Percentiles rank a stretch among this genome's conserved stretches.
Evolutionary conservation across 2,888 invertebrate species (phyloP).

Genomic region (Capitulum mitella): DNA sequence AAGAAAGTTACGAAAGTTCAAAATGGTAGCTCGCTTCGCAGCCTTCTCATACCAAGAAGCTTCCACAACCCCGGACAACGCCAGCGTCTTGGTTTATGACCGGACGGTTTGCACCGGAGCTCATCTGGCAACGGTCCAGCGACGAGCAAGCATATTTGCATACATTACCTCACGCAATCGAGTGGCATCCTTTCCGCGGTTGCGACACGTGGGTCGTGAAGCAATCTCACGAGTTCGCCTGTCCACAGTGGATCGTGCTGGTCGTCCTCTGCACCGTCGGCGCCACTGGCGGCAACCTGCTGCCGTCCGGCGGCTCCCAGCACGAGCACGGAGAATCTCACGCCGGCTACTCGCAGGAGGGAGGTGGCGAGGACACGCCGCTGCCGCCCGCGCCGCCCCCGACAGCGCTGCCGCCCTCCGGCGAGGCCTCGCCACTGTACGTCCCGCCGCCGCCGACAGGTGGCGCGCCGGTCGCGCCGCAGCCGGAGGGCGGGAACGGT

Average conservation of each 20-base stretch:
- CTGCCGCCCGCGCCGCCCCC: background rate
- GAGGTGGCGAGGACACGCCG: background rate
- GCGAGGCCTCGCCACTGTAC: background rate
- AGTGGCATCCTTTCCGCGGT: background rate
- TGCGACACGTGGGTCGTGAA: background rate
- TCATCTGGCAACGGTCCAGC: background rate
- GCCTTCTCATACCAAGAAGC: no score
- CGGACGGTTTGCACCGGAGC: background rate
- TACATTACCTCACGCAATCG: background rate
- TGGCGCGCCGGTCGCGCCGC: background rate
- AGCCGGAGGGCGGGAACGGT: background rate
- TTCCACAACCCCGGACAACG: no score
- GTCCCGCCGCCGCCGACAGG: background rate
- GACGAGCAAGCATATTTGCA: background rate
- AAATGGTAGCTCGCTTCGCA: no score
- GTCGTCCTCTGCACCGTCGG: background rate
- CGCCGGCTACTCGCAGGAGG: background rate
- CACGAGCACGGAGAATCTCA: background rate
- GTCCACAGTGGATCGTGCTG: background rate
- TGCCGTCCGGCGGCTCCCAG: background rate
- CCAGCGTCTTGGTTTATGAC: no score
- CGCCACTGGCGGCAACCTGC: background rate
- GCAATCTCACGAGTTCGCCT: background rate
- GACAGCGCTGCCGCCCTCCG: background rate
- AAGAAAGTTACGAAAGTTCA: no score